These are phyloP conservation scores for Dascyllus trimaculatus DNA, from an alignment of 2,113 vertebrate species.

Conservation along the genomic window DNA sequence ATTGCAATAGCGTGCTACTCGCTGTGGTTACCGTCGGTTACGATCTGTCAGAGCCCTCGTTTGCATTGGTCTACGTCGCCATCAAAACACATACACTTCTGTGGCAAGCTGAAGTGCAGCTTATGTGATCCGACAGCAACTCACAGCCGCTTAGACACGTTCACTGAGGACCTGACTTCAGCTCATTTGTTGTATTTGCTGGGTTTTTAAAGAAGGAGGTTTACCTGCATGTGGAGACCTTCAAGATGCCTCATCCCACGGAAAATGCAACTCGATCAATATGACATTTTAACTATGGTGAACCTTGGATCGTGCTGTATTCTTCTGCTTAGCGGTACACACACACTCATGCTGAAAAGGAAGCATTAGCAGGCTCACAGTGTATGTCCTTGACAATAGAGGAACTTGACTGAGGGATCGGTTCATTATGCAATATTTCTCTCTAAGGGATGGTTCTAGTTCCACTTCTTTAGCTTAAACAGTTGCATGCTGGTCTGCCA, in stretches of 20 bases:
- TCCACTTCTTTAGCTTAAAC: conserved; percentile 31
- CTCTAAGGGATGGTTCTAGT: conserved; percentile 49
- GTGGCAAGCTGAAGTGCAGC: conserved; percentile 23
- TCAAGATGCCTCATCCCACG: conserved; percentile 5
- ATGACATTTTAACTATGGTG: conserved; percentile 48
- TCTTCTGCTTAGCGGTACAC: conserved; percentile 4
- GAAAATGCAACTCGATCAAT: conserved; percentile 63
- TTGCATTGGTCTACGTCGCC: conserved; percentile 29
- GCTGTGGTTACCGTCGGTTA: conserved; percentile 33
- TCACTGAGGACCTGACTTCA: conserved; percentile 30
- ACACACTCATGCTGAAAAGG: conserved; percentile 26
- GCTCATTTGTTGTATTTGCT: conserved; percentile 47
- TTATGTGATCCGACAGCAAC: conserved; percentile 43
- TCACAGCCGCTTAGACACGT: conserved; percentile 32
- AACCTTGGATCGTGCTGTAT: conserved; percentile 16
- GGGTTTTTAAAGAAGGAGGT: conserved; percentile 31
- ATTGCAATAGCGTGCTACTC: conserved; percentile 35
- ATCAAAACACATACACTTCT: conserved; percentile 37
- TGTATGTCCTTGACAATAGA: conserved; percentile 62
- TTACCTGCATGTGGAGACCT: conserved; percentile 43
- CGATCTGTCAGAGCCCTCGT: conserved; percentile 51
- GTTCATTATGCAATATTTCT: conserved; percentile 61
- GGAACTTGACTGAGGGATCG: conserved; percentile 56
- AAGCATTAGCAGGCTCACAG: conserved; percentile 49
- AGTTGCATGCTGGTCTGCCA: conserved; percentile 23